Evolutionary conservation across 2,113 vertebrate genomes (phyloP), one percentile per base, ranked within the genome.

Genomic region (Ranitomeya imitator): DNA sequence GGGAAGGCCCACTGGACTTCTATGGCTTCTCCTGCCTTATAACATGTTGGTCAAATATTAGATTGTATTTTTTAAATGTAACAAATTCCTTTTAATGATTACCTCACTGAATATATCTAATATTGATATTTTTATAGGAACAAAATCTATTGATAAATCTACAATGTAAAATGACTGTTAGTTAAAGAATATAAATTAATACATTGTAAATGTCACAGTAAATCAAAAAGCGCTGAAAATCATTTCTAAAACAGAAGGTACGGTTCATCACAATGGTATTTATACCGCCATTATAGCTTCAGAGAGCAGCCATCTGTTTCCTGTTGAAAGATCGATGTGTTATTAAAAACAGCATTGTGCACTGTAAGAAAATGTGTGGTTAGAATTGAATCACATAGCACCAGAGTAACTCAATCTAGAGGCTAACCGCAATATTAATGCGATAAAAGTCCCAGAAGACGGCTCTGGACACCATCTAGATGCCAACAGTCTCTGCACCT

Each of bases 281-380:
- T 76, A 45, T 71, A n/a, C 65, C 59, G 69, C 52, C 69, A 74
- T 65, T 31, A 74, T 18, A 45, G 83, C 67, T 85, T 74, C 69
- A 85, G 52, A 85, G 83, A 73, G 12, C 83, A 6, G 69, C 67
- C 83, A 85, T 85, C 83, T 74, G 83, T 55, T 85, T 85, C 83
- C 83, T 85, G 67, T 31, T 59, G 82, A 65, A 84, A 71, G 60
- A 84, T 84, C 51, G 69, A 85, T 74, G 45, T 76, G 23, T 85
- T 69, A 76, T 85, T 73, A 74, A 60, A 54, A 59, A 45, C 55
- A 13, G 69, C 26, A 31, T 52, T 85, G 67, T 54, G 14, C 15
- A 55, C 23, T 37, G 37, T 73, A 85, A 83, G 82, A 84, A 52
- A 84, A 76, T 74, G 51, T 85, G 83, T 31, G 67, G 83, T 85